These are phyloP conservation scores for Acleris emargana DNA, from an alignment of 2,888 invertebrate species.

Conservation along the genomic window DNA sequence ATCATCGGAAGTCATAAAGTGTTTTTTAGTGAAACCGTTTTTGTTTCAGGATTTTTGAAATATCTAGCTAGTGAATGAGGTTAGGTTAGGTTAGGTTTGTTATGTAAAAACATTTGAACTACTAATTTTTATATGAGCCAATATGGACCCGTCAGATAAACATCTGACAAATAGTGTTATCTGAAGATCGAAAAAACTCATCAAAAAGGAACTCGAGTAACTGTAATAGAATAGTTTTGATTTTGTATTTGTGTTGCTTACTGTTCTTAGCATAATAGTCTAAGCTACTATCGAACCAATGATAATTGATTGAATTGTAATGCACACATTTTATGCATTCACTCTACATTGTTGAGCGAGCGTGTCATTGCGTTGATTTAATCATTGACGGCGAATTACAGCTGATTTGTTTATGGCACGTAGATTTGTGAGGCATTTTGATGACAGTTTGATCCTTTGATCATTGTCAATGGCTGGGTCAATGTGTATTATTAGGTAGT, in stretches of 20 bases:
- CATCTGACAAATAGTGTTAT: no score
- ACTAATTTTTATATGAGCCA: no score
- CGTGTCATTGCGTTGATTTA: constrained; percentile 59
- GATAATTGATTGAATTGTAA: constrained; percentile 53
- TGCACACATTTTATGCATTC: constrained; percentile 52
- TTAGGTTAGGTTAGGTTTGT: no score
- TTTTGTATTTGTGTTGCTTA: constrained; percentile 8
- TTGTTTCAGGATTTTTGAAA: no score
- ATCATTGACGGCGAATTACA: constrained; percentile 42
- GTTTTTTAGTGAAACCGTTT: no score
- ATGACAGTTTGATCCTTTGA: constrained; percentile 23
- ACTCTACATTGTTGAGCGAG: constrained; percentile 49
- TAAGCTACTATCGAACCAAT: constrained; percentile 43
- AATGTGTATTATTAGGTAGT: neutral
- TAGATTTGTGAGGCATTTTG: constrained; percentile 26
- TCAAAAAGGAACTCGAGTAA: no score
- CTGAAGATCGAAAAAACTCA: no score
- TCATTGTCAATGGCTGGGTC: constrained; percentile 10
- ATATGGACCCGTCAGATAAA: no score
- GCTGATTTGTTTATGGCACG: constrained; percentile 36
- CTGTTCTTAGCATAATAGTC: constrained; percentile 3
- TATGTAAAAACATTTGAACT: no score
- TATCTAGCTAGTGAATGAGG: no score
- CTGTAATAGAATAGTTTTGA: neutral
- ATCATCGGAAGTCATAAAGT: no score